A percentile compares a stretch with the other conserved stretches of the same genome.
Evolutionary conservation across 2,797 vertebrate species (phyloP).

Genomic region (Aythya fuligula): DNA sequence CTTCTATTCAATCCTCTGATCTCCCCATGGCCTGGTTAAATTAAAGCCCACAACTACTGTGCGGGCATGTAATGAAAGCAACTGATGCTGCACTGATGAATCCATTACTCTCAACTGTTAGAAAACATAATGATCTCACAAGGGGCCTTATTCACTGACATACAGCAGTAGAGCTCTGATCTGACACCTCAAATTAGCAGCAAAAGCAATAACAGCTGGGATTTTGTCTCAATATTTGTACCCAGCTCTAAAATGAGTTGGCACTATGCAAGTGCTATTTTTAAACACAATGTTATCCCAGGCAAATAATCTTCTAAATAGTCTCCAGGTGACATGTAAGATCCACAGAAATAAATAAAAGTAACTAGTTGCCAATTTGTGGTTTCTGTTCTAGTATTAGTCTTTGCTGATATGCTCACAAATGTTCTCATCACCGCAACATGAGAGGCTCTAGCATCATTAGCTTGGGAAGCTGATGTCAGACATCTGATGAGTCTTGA

Average conservation of each 20-base stretch:
- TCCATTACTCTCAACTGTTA: conserved; percentile 68
- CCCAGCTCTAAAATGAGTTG: conserved; percentile 73
- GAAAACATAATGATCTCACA: conserved; percentile 76
- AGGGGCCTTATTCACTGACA: conserved; percentile 72
- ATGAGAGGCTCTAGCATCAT: background rate
- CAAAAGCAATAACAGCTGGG: conserved; percentile 78
- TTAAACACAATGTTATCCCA: conserved; percentile 70
- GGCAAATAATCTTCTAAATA: conserved; percentile 73
- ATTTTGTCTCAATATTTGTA: conserved; percentile 81
- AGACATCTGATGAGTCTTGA: background rate
- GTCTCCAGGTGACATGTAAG: conserved; percentile 77
- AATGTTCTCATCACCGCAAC: background rate
- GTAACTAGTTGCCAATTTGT: conserved; percentile 63
- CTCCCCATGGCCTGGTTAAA: conserved; percentile 60
- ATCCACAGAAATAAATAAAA: conserved; percentile 73
- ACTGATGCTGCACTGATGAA: conserved; percentile 76
- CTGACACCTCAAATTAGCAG: conserved; percentile 80
- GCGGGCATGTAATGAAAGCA: conserved; percentile 74
- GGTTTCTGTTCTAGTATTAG: conserved; percentile 34
- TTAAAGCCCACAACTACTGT: conserved; percentile 69
- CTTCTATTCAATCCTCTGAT: conserved; percentile 18
- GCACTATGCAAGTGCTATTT: conserved; percentile 68
- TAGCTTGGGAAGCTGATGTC: background rate
- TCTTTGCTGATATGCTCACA: background rate
- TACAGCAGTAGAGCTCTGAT: conserved; percentile 60